A percentile compares a stretch with the other conserved stretches of the same genome.
phyloP scores from a whole-genome alignment of 2,888 invertebrate genomes.

The Metallyticus violacea region DNA sequence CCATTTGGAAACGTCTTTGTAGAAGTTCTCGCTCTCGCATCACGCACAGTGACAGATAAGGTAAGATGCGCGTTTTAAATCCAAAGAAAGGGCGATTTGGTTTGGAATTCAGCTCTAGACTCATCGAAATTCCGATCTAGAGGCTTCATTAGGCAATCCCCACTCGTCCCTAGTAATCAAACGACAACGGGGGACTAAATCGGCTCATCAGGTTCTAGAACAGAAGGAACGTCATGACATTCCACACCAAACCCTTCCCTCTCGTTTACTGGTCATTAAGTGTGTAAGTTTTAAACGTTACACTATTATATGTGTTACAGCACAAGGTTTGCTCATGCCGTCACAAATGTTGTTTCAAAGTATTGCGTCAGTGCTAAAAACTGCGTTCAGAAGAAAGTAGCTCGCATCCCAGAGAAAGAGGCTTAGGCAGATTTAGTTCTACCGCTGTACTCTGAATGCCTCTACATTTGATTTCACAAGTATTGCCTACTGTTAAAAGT shows the following conservation, averaged over 20 bases:
- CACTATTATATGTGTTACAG: too few relatives aligned
- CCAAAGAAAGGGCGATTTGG: background rate
- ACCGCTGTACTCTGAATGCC: too few relatives aligned
- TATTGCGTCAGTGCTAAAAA: too few relatives aligned
- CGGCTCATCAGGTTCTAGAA: background rate
- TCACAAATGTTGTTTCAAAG: too few relatives aligned
- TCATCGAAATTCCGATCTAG: background rate
- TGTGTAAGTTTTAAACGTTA: background rate
- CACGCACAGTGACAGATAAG: background rate
- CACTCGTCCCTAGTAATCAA: background rate
- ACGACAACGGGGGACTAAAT: background rate
- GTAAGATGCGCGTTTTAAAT: background rate
- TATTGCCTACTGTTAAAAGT: too few relatives aligned
- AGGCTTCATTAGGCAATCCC: background rate
- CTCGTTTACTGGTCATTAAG: background rate
- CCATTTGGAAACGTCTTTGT: too few relatives aligned
- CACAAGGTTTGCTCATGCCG: too few relatives aligned
- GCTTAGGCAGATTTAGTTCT: too few relatives aligned
- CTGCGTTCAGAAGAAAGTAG: too few relatives aligned
- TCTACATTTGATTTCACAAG: too few relatives aligned
- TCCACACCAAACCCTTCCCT: background rate
- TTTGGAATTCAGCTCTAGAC: background rate
- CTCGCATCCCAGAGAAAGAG: too few relatives aligned
- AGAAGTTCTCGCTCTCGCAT: too few relatives aligned
- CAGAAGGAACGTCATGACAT: background rate